A percentile compares a stretch with the other conserved stretches of the same genome.
Evolutionary conservation across 2,888 invertebrate species (phyloP).

Genomic region (Pyralis farinalis): DNA sequence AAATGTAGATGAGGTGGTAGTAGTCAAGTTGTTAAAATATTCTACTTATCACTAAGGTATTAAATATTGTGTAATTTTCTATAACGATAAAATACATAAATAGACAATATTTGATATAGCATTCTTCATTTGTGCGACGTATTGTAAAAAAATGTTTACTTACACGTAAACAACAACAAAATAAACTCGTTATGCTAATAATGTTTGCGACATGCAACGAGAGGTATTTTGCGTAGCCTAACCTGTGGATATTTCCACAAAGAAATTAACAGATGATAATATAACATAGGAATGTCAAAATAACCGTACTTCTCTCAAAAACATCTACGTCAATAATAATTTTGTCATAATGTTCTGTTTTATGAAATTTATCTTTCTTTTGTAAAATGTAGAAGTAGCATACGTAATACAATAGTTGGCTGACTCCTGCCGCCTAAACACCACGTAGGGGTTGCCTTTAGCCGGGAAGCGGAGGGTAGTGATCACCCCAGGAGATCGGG

Average conservation of each 20-base stretch:
- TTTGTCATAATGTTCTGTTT: too few relatives aligned
- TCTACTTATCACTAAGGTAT: conserved; percentile 20
- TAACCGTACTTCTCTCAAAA: too few relatives aligned
- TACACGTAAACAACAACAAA: background rate
- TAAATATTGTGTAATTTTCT: conserved; percentile 1
- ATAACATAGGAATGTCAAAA: too few relatives aligned
- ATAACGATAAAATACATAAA: background rate
- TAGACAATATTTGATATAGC: background rate
- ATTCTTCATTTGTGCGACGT: background rate
- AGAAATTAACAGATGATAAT: too few relatives aligned
- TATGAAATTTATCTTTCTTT: too few relatives aligned
- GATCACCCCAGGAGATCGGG: too few relatives aligned
- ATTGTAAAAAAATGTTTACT: background rate
- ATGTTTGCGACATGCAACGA: conserved; percentile 3
- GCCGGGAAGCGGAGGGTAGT: too few relatives aligned
- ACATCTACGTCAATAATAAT: too few relatives aligned
- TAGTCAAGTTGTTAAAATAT: conserved; percentile 55
- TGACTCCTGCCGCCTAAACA: too few relatives aligned
- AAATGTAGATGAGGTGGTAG: conserved; percentile 78
- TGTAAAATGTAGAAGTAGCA: too few relatives aligned
- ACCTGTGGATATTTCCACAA: background rate
- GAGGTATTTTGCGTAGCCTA: background rate
- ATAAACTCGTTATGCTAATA: conserved; percentile 8
- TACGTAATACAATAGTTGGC: too few relatives aligned
- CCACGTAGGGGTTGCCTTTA: too few relatives aligned